Conservation (phyloP, 2,888 invertebrate species). For the Chloromyia formosa region DNA sequence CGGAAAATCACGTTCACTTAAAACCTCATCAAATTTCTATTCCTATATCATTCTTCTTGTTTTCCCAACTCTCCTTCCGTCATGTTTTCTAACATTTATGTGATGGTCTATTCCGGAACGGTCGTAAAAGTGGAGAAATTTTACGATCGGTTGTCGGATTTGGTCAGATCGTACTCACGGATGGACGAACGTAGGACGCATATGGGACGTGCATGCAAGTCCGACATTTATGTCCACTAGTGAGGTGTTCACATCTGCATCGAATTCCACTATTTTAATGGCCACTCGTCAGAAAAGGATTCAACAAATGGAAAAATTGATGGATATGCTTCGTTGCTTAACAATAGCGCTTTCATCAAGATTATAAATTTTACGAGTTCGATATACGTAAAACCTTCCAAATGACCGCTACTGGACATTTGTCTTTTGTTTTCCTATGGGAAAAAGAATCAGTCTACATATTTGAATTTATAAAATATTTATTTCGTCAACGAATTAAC, state of each 20-base stretch:
- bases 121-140: conserved; percentile 30
- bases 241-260: conserved; percentile 40
- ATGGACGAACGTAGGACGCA: conserved; percentile 3
- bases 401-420: too few species aligned
- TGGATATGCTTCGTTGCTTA: conserved; percentile 9
- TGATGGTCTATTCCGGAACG: conserved; percentile 29
- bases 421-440: too few species aligned
- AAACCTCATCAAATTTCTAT: conserved; percentile 42
- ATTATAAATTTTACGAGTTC: conserved; percentile 16
- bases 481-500: too few species aligned
- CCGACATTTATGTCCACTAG: conserved; percentile 20
- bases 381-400: background rate
- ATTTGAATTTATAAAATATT: too few species aligned
- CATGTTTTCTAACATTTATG: conserved; percentile 13
- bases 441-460: too few species aligned
- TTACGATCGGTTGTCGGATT: conserved; percentile 39
- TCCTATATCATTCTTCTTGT: conserved; percentile 26
- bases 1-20: conserved; percentile 43
- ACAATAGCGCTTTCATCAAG: conserved; percentile 13
- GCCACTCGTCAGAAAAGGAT: conserved; percentile 24
- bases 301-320: conserved; percentile 32
- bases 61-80: background rate
- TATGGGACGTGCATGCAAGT: conserved; percentile 15
- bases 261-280: conserved; percentile 32
- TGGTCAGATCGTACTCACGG: conserved; percentile 17